Conservation (phyloP, 1,140 invertebrate species). For the Colletes latitarsis region DNA sequence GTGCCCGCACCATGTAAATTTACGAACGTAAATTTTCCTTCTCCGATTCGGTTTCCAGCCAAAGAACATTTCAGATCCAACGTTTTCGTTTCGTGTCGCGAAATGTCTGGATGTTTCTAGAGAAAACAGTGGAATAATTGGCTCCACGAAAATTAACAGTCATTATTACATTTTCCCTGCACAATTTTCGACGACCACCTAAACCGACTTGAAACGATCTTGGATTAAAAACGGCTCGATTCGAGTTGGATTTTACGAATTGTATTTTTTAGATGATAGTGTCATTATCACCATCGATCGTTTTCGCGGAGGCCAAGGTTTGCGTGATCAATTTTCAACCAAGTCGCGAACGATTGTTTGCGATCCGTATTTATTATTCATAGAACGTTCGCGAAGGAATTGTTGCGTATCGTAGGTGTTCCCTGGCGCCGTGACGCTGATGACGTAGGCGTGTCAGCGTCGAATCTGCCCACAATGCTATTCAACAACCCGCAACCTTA, state of each 20-base stretch:
- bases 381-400: slow-evolving; percentile 1
- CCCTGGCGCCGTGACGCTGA: slow-evolving; percentile 42
- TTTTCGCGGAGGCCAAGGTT: slow-evolving; percentile 9
- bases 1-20: background rate
- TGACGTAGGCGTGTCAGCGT: slow-evolving; percentile 40
- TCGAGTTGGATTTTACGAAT: too few relatives aligned
- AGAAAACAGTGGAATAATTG: background rate
- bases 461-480: background rate
- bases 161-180: too few relatives aligned
- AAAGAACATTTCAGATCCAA: too few relatives aligned
- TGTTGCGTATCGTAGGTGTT: slow-evolving; percentile 36
- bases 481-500: slow-evolving; percentile 27
- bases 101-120: background rate
- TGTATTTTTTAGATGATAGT: too few relatives aligned
- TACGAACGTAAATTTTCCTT: background rate
- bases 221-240: too few relatives aligned
- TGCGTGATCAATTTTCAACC: slow-evolving; percentile 32
- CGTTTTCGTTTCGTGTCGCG: too few relatives aligned
- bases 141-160: too few relatives aligned
- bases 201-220: too few relatives aligned
- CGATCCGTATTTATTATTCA: slow-evolving; percentile 19
- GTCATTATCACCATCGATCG: slow-evolving; percentile 8
- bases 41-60: too few relatives aligned
- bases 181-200: too few relatives aligned
- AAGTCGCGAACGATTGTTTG: slow-evolving; percentile 35